A percentile compares a stretch with the other conserved stretches of the same genome.
phyloP scores from a whole-genome alignment of 2,888 invertebrate species.

The Tetragnatha montana region DNA sequence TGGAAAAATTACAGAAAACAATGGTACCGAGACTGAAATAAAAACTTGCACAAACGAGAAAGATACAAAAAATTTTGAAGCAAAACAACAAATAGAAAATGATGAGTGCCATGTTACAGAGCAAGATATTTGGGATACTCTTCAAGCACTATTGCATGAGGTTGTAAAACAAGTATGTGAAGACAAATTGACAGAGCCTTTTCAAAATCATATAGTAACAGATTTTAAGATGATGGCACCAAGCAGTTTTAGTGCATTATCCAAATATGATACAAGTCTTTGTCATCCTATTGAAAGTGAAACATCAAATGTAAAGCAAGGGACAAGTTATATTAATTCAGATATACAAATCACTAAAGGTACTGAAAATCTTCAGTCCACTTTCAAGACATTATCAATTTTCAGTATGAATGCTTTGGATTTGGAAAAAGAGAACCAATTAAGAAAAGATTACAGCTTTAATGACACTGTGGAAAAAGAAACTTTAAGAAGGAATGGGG shows the following conservation, averaged over 20 bases:
- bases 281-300: too few species aligned
- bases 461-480: not conserved
- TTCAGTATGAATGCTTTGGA: slow-evolving; percentile 50
- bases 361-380: not conserved
- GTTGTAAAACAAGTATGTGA: not conserved
- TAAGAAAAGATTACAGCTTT: not conserved
- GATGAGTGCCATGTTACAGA: not conserved
- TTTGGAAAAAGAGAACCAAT: slow-evolving; percentile 27
- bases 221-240: too few species aligned
- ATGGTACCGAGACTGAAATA: too few species aligned
- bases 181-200: not conserved
- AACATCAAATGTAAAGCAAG: too few species aligned
- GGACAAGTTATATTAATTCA: too few species aligned
- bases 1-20: not conserved
- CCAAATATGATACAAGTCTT: too few species aligned
- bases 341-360: too few species aligned
- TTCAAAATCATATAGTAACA: too few species aligned
- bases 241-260: too few species aligned
- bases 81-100: not conserved
- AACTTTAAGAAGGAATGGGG: not conserved
- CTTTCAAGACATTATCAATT: slow-evolving; percentile 32
- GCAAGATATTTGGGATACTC: not conserved
- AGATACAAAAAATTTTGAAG: not conserved
- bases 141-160: not conserved
- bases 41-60: too few species aligned